A percentile compares a stretch with the other conserved stretches of the same genome.
Evolutionary conservation across 2,797 vertebrate genomes (phyloP).

Genomic region (Gymnodraco acuticeps): DNA sequence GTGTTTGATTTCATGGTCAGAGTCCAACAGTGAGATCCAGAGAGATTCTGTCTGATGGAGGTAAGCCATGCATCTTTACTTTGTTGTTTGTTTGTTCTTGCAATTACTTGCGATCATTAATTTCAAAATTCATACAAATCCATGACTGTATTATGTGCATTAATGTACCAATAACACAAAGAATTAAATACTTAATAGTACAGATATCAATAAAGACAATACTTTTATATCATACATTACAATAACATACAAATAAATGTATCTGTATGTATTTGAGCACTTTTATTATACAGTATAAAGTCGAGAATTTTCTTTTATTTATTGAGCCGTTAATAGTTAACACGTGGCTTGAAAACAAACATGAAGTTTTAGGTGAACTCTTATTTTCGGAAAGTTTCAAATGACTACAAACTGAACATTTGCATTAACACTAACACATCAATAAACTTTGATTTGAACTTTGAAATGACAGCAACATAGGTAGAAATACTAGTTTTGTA

Average conservation of each 20-base stretch:
- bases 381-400: conserved; percentile 6
- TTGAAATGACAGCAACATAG: background rate
- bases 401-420: background rate
- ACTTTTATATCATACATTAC: background rate
- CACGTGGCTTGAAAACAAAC: conserved; percentile 50
- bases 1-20: conserved; percentile 44
- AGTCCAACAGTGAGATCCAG: conserved; percentile 52
- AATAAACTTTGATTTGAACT: background rate
- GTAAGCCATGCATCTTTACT: conserved; percentile 38
- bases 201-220: background rate
- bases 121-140: background rate
- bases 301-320: conserved; percentile 12
- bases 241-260: background rate
- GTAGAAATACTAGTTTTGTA: rapidly evolving
- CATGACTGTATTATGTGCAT: background rate
- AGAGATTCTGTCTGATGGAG: conserved; percentile 33
- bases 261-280: background rate
- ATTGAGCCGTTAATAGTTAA: conserved; percentile 62
- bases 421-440: background rate
- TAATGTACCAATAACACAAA: background rate
- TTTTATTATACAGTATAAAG: background rate
- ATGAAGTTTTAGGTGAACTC: conserved; percentile 24
- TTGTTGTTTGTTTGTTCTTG: background rate
- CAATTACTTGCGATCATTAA: background rate
- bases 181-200: background rate